phyloP scores from a whole-genome alignment of 1,140 invertebrate species.

The Saccostrea glomerata region DNA sequence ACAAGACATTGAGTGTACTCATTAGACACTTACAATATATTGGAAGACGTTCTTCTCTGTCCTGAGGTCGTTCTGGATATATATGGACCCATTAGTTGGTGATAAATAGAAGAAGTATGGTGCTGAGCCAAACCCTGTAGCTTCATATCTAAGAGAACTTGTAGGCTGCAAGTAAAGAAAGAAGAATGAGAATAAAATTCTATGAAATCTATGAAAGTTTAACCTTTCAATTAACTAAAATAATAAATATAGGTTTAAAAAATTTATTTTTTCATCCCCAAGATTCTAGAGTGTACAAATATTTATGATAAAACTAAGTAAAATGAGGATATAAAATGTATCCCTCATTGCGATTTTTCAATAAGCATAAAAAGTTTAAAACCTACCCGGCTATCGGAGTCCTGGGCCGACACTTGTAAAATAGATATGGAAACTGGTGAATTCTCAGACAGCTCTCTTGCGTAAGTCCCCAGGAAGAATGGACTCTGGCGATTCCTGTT shows the following conservation, averaged over 20 bases:
- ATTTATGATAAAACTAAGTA: too few relatives aligned
- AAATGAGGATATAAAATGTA: too few relatives aligned
- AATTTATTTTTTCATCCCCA: too few relatives aligned
- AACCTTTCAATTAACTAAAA: too few relatives aligned
- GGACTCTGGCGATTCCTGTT: conserved; percentile 58
- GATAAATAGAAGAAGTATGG: conserved; percentile 62
- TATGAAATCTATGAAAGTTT: too few relatives aligned
- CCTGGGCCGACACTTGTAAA: conserved; percentile 55
- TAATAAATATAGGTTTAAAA: too few relatives aligned
- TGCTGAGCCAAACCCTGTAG: conserved; percentile 64
- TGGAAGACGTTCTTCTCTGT: conserved; percentile 40
- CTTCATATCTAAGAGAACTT: conserved; percentile 56
- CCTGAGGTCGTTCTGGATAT: conserved; percentile 53
- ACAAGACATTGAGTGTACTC: not conserved
- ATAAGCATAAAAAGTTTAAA: too few relatives aligned
- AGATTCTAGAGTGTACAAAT: too few relatives aligned
- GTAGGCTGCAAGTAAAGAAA: not conserved
- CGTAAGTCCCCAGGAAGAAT: conserved; percentile 83
- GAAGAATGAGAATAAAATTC: too few relatives aligned
- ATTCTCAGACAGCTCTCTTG: conserved; percentile 56
- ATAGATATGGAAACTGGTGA: conserved; percentile 43
- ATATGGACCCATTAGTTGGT: conserved; percentile 51
- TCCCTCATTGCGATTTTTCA: too few relatives aligned
- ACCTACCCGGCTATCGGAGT: conserved; percentile 60
- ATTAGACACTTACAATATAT: conserved; percentile 21